These are phyloP conservation scores for Eudyptes chrysolophus DNA, from an alignment of 2,113 vertebrate species.

Conservation along the genomic window DNA sequence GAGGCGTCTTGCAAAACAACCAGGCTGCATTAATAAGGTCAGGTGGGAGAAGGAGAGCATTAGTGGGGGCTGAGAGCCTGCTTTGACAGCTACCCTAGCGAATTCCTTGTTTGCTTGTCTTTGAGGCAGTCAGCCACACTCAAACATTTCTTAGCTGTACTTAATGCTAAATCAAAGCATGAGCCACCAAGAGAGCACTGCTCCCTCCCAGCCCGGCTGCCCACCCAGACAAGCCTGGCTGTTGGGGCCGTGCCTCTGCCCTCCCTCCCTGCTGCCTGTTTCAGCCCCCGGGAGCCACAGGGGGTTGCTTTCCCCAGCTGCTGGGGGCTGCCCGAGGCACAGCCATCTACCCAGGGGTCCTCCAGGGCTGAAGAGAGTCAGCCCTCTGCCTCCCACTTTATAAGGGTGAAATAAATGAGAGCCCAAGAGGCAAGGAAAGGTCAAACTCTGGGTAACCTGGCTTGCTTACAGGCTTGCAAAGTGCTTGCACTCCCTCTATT, in stretches of 20 bases:
- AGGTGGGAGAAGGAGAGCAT: not conserved
- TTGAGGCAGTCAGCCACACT: not conserved
- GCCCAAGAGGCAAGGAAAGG: not conserved
- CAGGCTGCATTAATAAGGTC: not conserved
- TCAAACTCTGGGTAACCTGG: not conserved
- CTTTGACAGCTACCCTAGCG: not conserved
- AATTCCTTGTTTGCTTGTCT: not conserved
- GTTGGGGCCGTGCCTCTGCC: not conserved
- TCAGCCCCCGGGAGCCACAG: not conserved
- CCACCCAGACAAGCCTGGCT: fast-evolving
- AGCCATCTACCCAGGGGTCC: not conserved
- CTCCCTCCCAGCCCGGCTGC: not conserved
- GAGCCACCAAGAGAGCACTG: not conserved
- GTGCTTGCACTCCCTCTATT: no score
- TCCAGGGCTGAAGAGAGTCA: not conserved
- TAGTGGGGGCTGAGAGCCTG: not conserved
- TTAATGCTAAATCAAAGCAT: not conserved
- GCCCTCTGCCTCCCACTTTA: not conserved
- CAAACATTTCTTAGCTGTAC: not conserved
- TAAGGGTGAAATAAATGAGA: not conserved
- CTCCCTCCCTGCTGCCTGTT: not conserved
- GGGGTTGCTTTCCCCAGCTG: not conserved
- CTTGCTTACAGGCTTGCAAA: not conserved
- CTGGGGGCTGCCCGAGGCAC: not conserved
- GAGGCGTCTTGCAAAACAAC: not conserved